These are phyloP conservation scores for Trichosurus vulpecula DNA, from an alignment of 2,797 vertebrate genomes.

Conservation along the genomic window DNA sequence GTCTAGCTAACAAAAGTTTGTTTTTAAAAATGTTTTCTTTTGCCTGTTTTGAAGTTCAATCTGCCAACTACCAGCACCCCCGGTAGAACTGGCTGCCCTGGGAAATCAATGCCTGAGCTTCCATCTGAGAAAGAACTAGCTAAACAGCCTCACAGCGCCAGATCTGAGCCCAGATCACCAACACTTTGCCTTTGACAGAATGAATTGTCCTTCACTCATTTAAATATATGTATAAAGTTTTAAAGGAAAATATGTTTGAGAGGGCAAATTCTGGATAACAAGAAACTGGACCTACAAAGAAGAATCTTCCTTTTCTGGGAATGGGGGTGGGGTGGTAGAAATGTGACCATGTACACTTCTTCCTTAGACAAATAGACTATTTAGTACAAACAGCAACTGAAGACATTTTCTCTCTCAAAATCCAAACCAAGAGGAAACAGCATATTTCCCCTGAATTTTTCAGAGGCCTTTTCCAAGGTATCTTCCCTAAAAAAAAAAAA, in stretches of 20 bases:
- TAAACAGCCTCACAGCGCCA: fast-evolving
- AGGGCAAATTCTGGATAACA: slow-evolving; percentile 13
- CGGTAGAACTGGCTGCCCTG: not conserved
- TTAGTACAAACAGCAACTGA: not conserved
- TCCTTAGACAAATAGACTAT: not conserved
- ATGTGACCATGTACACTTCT: not conserved
- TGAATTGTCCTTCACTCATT: not conserved
- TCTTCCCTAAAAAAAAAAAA: not conserved
- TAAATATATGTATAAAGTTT: not conserved
- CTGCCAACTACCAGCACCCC: too few species aligned
- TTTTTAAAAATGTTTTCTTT: not conserved
- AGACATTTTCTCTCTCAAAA: not conserved
- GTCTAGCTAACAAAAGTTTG: not conserved
- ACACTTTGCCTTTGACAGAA: not conserved
- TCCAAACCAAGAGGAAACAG: not conserved
- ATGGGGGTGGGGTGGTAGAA: not conserved
- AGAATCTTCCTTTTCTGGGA: fast-evolving
- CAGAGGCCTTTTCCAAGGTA: fast-evolving
- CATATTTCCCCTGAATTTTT: not conserved
- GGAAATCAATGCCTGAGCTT: not conserved
- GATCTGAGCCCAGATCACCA: not conserved
- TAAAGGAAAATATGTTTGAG: not conserved
- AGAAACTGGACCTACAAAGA: not conserved
- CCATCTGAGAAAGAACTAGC: not conserved
- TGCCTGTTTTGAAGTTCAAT: not conserved